Evolutionary conservation across 2,113 vertebrate genomes (phyloP).

Genomic region (Malaclemys terrapin): DNA sequence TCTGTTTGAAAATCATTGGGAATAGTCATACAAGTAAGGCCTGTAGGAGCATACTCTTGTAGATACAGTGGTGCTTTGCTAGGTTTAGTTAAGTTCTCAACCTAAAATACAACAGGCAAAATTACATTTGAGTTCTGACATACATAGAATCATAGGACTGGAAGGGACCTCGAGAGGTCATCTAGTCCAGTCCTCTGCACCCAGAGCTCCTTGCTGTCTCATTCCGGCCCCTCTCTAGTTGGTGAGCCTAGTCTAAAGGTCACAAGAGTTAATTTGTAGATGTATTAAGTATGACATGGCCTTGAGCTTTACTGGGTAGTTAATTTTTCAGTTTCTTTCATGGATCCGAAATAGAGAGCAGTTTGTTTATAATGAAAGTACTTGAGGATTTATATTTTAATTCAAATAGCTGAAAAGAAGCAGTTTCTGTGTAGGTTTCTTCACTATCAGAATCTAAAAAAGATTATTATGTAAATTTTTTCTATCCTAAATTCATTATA

Average conservation of each 20-base stretch:
- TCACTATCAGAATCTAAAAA: constrained; percentile 48
- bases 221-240: rapidly evolving
- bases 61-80: rapidly evolving
- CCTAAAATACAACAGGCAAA: rapidly evolving
- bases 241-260: background rate
- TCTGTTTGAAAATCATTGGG: background rate
- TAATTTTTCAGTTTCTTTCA: constrained; percentile 55
- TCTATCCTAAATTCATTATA: constrained; percentile 62
- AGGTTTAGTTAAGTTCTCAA: background rate
- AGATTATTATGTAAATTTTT: constrained; percentile 75
- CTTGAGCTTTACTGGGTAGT: background rate
- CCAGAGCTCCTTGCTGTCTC: rapidly evolving
- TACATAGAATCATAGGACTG: too few species aligned
- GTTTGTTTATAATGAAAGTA: constrained; percentile 67
- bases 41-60: rapidly evolving
- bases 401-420: constrained; percentile 48
- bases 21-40: rapidly evolving
- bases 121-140: rapidly evolving
- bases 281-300: background rate
- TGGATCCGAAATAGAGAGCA: background rate
- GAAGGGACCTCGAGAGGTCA: too few species aligned
- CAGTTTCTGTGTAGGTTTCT: constrained; percentile 54
- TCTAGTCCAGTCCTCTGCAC: too few species aligned
- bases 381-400: constrained; percentile 39
- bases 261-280: rapidly evolving